phyloP scores from a whole-genome alignment of 2,113 vertebrate genomes.

The Motacilla alba region DNA sequence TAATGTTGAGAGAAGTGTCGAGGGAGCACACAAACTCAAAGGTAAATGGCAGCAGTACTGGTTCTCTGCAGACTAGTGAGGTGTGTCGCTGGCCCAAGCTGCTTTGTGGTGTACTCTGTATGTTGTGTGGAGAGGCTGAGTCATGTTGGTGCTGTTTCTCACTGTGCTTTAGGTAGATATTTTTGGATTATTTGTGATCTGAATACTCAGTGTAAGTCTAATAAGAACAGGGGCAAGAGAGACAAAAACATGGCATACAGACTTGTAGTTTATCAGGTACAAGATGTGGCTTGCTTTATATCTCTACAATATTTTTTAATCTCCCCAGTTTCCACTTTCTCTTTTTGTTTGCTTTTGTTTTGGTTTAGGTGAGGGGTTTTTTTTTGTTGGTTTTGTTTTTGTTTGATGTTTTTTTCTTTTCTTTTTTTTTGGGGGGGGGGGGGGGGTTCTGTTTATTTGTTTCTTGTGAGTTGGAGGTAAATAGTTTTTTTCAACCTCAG shows the following conservation, averaged over 20 bases:
- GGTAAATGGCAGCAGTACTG: not conserved
- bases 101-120: accelerated
- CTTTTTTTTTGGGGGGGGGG: not conserved
- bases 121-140: not conserved
- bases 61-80: not conserved
- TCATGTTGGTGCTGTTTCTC: not conserved
- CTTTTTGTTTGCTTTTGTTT: not conserved
- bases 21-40: not conserved
- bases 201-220: not conserved
- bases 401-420: not conserved
- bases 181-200: not conserved
- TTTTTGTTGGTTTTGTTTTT: too few species aligned
- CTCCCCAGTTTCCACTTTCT: not conserved
- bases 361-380: not conserved
- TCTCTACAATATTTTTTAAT: not conserved
- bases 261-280: not conserved
- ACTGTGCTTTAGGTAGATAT: not conserved
- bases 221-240: not conserved
- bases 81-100: not conserved
- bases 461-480: not conserved
- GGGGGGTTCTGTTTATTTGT: not conserved
- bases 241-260: not conserved
- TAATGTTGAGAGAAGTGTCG: not conserved
- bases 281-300: not conserved
- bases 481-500: not conserved